Evolutionary conservation across 1,140 invertebrate species (phyloP), one percentile per base, ranked within the genome.

Genomic region (Mactra quadrangularis): DNA sequence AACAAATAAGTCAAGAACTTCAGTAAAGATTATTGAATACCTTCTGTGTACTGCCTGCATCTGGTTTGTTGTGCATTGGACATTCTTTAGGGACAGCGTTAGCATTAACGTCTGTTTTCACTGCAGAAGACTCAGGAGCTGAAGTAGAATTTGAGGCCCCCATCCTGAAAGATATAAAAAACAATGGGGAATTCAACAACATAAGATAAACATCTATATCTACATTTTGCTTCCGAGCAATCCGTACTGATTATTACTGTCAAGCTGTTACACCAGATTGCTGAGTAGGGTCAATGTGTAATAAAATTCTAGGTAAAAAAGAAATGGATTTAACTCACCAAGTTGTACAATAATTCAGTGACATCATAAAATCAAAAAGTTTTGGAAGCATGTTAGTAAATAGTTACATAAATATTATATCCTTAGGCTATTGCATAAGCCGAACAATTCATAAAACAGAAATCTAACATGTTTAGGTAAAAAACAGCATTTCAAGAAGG

Each of bases 51-150:
- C 45, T 9, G 11, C 29, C 70, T 52, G 47, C 50, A 50, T 31
- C 55, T 41, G 38, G 29, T 29, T 78, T 57, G 0, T 76, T 75
- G 35, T 85, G 79, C 79, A 87, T 81, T 22, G 83, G 85, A 45
- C 83, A 85, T 72, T 86, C 83, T 55, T 75, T 35, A 41, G 83
- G 81, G 1, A 68, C 17, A n/a, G 68, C 53, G 38, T 76, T 71
- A 6, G 78, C 41, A 71, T 71, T 78, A n/a, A 78, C n/a, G n/a
- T 77, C 74, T 45, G 33, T 15, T 72, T 66, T 79, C 11, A 75
- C 50, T 11, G 29, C 50, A n/a, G 45, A 17, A 31, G 59, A 1
- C 17, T 78, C 75, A 52, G 33, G 9, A 66, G 47, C 41, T 53
- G 59, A 29, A 50, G 75, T 66, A 2, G 59, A 64, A 19, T 19